A percentile compares a stretch with the other conserved stretches of the same genome.
Conservation (phyloP, 2,113 vertebrate genomes). For the Calidris pygmaea region DNA sequence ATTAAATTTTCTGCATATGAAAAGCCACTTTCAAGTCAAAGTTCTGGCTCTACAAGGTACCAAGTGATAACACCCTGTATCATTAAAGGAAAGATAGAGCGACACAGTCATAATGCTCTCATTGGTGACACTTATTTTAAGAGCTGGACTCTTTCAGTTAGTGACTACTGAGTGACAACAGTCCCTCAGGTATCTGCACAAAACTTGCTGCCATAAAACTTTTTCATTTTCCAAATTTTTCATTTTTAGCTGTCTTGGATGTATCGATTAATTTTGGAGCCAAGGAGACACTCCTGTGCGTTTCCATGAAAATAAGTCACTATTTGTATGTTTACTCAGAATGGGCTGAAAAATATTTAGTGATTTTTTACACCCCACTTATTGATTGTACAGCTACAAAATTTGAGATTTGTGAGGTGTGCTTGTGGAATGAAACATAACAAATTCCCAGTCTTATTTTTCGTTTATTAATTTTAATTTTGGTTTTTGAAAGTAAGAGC, state of each 20-base stretch:
- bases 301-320: conserved; percentile 36
- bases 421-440: neutral
- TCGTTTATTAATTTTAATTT: neutral
- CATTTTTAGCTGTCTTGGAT: neutral
- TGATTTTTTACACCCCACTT: conserved; percentile 14
- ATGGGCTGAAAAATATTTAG: neutral
- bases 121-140: neutral
- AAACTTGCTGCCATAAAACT: neutral
- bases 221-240: neutral
- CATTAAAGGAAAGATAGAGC: neutral
- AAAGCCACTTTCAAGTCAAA: neutral
- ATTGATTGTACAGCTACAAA: conserved; percentile 10
- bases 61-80: neutral
- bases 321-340: conserved; percentile 17
- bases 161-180: neutral
- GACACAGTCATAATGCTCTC: neutral
- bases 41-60: neutral
- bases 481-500: neutral
- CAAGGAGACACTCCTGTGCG: neutral
- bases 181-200: neutral
- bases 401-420: conserved; percentile 10
- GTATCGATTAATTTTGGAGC: neutral
- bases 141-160: neutral
- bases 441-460: neutral
- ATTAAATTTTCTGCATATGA: neutral